These are phyloP conservation scores for Megalurothrips usitatus DNA, from an alignment of 2,888 invertebrate species.

Conservation along the genomic window DNA sequence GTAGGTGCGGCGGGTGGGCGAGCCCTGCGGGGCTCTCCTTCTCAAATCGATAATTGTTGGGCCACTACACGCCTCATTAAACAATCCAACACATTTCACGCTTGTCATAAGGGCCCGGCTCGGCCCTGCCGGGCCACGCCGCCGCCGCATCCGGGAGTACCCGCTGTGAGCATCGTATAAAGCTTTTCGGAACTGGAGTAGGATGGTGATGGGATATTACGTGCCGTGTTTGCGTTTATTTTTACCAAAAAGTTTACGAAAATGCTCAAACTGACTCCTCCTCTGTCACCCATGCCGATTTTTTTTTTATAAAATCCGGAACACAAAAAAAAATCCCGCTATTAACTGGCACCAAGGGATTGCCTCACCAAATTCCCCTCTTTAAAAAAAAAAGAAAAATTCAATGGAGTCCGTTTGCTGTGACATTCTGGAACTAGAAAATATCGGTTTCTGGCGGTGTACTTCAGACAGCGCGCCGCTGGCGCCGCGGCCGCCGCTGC, in stretches of 20 bases:
- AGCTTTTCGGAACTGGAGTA: not conserved
- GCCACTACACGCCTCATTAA: not conserved
- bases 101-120: not conserved
- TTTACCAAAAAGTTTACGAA: not conserved
- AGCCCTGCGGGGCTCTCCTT: not conserved
- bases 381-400: no score
- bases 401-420: no score
- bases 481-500: not conserved
- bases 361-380: no score
- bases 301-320: no score
- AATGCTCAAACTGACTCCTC: no score
- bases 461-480: not conserved
- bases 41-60: constrained; percentile 23
- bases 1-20: not conserved
- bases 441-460: not conserved
- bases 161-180: not conserved
- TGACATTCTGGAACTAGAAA: no score
- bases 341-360: no score
- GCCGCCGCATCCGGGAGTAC: no score
- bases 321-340: no score
- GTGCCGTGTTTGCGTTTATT: not conserved
- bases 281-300: no score
- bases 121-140: not conserved
- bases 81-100: not conserved
- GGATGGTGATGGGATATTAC: not conserved